Evolutionary conservation across 1,140 invertebrate species (phyloP).

Genomic region (Zaprionus vittiger): DNA sequence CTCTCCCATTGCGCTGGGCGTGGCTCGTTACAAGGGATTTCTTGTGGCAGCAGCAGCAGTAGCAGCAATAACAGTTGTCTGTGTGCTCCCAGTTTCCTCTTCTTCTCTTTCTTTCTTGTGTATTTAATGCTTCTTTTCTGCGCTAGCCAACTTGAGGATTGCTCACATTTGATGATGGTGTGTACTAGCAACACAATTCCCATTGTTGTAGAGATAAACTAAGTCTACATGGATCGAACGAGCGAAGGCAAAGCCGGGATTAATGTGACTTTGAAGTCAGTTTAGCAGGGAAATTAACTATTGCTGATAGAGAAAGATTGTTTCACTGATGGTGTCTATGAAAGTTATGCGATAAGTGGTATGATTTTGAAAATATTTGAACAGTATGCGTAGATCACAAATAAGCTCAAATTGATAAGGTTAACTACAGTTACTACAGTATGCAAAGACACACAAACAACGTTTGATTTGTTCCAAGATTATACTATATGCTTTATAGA

Average conservation of each 20-base stretch:
- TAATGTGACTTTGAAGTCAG: background rate
- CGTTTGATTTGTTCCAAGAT: too few species aligned
- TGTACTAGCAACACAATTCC: slow-evolving; percentile 1
- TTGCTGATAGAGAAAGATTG: background rate
- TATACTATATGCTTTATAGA: too few species aligned
- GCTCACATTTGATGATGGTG: slow-evolving; percentile 11
- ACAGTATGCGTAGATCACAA: too few species aligned
- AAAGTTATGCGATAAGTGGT: too few species aligned
- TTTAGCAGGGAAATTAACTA: slow-evolving; percentile 1
- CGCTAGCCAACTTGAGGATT: slow-evolving; percentile 24
- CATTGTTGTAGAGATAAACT: slow-evolving; percentile 32
- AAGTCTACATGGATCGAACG: slow-evolving; percentile 20
- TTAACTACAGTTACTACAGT: too few species aligned
- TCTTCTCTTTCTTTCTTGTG: slow-evolving; percentile 11
- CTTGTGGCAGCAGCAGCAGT: slow-evolving; percentile 24
- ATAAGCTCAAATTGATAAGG: too few species aligned
- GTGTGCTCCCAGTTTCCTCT: slow-evolving; percentile 1
- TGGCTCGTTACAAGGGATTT: slow-evolving; percentile 74
- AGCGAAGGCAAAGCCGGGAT: background rate
- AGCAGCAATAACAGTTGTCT: slow-evolving; percentile 28
- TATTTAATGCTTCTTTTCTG: slow-evolving; percentile 28
- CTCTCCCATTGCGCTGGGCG: slow-evolving; percentile 4
- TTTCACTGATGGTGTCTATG: background rate
- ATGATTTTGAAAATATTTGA: too few species aligned
- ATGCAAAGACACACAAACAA: too few species aligned